These are phyloP conservation scores for Cyanistes caeruleus DNA, from an alignment of 2,113 vertebrate genomes.

Conservation along the genomic window DNA sequence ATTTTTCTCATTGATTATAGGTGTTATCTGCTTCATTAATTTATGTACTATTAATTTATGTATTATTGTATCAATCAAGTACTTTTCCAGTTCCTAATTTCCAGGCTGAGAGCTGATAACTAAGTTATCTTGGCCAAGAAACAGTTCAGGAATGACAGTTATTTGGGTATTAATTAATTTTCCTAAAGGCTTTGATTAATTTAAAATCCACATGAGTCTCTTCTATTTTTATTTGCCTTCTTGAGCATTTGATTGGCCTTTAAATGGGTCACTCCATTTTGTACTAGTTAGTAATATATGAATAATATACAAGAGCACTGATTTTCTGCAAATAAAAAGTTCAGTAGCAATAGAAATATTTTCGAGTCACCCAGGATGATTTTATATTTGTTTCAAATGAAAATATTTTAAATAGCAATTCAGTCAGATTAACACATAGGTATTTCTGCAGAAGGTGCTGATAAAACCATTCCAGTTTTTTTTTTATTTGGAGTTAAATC, in stretches of 20 bases:
- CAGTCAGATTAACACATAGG: not conserved
- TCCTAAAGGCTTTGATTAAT: not conserved
- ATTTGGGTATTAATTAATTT: constrained; percentile 22
- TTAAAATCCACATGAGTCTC: not conserved
- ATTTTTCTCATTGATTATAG: constrained; percentile 21
- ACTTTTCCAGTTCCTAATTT: constrained; percentile 39
- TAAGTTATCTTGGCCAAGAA: constrained; percentile 4
- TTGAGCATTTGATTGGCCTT: not conserved
- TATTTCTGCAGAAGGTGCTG: not conserved
- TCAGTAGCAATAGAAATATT: not conserved
- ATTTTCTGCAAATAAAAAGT: not conserved
- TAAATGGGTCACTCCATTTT: not conserved
- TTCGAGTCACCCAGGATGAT: not conserved
- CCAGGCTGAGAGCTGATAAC: constrained; percentile 1
- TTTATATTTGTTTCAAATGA: not conserved
- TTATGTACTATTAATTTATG: not conserved
- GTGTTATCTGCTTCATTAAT: constrained; percentile 22
- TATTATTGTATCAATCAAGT: constrained; percentile 8
- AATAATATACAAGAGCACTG: not conserved
- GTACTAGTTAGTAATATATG: not conserved
- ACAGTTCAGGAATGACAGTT: constrained; percentile 1
- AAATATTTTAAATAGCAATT: not conserved
- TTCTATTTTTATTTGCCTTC: not conserved
- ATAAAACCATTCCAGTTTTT: not conserved
- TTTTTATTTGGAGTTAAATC: not conserved